Evolutionary conservation across 2,113 vertebrate genomes (phyloP), one percentile per base, ranked within the genome.

Genomic region (Nipponia nippon): DNA sequence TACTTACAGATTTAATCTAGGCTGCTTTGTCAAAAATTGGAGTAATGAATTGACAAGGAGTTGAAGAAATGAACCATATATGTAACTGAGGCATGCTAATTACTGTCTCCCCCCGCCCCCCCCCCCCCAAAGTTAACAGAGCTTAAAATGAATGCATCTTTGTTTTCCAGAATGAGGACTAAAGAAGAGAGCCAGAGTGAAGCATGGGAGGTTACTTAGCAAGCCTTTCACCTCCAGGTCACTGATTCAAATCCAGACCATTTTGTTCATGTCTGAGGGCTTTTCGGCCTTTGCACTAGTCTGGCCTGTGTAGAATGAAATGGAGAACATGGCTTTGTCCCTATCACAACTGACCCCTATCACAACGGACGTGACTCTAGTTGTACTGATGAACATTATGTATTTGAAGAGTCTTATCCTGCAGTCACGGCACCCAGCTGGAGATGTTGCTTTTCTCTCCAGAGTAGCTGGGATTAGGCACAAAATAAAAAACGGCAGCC

Each of bases 11-110:
- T 96, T 91, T 87, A 86, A 89, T 95, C 90, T 75, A 82, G 42
- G 80, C 44, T 7, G 83, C 67, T 73, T 93, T 85, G 80, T 95
- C 77, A 89, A 63, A 95, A 90, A 63, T 59, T 44, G 32, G 62
- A 91, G 78, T 92, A 96, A 71, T 62, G 49, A 96, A 90, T 88
- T 91, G 90, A 95, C 96, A 94, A 89, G 92, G 65, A 96, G 82
- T 89, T 95, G 76, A 87, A 97, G 86, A 96, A 88, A 82, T 52
- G 75, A 97, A 63, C 67, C 40, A 8, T 85, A 71, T 78, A 38
- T 81, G 65, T 94, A 94, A 93, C 65, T 55, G 77, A 90, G 65
- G 63, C 72, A 94, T 88, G 53, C 66, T 96, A 96, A 97, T 97
- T 94, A 42, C 32, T 69, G 42, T 66, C 73, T 63, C 40, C 38